phyloP scores from a whole-genome alignment of 2,797 vertebrate genomes.

The Sebastes diploproa region DNA sequence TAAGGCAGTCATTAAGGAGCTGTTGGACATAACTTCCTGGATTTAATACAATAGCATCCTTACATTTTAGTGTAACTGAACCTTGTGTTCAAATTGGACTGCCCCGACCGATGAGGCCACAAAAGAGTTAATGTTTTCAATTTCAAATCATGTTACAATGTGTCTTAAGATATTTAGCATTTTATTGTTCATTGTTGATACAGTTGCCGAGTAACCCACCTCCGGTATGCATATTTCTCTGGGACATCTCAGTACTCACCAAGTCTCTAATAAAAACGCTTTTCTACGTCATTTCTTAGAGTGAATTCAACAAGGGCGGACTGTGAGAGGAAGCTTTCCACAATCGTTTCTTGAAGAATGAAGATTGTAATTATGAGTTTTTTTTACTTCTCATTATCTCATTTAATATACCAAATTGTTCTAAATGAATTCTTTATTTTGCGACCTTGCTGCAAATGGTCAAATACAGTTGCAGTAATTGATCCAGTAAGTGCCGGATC shows the following conservation, averaged over 20 bases:
- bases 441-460: not conserved
- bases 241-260: constrained; percentile 6
- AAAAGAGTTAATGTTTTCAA: constrained; percentile 8
- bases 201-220: constrained; percentile 14
- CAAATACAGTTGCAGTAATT: not conserved
- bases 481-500: not conserved
- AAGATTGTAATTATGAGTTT: not conserved
- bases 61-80: constrained; percentile 13
- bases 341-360: not conserved
- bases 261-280: constrained; percentile 2
- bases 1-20: not conserved
- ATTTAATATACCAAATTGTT: not conserved
- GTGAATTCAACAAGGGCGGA: not conserved
- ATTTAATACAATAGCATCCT: not conserved
- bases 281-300: not conserved
- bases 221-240: constrained; percentile 16
- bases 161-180: not conserved
- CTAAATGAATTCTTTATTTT: not conserved
- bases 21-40: not conserved
- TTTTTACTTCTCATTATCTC: not conserved
- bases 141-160: constrained; percentile 8
- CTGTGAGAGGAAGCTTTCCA: not conserved
- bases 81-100: not conserved
- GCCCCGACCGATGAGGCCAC: not conserved
- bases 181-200: constrained; percentile 26